Evolutionary conservation across 2,797 vertebrate genomes (phyloP).

Genomic region (Melopsittacus undulatus): DNA sequence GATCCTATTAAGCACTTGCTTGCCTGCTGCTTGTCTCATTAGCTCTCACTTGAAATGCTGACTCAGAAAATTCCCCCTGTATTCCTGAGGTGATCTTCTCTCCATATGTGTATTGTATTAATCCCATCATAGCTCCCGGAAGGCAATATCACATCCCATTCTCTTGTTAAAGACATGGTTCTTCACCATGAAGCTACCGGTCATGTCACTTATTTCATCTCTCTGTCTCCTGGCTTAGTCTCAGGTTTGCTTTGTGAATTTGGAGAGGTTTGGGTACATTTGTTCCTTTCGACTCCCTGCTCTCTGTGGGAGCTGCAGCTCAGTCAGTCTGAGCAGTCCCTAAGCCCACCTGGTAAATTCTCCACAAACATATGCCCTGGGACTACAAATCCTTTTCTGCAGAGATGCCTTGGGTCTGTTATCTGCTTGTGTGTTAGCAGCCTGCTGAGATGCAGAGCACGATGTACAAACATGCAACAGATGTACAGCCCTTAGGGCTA

Average conservation of each 20-base stretch:
- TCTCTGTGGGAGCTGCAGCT: constrained; percentile 5
- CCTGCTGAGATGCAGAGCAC: background rate
- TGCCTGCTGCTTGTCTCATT: background rate
- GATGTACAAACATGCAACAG: background rate
- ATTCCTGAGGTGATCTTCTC: background rate
- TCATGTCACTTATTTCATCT: background rate
- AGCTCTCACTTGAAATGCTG: constrained; percentile 29
- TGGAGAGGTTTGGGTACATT: background rate
- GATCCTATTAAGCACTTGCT: background rate
- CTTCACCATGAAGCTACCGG: background rate
- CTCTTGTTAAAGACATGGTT: background rate
- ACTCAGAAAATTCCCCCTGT: background rate
- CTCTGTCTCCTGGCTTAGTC: background rate
- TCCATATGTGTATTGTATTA: background rate
- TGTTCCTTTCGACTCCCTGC: background rate
- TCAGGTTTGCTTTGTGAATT: background rate
- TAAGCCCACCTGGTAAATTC: constrained; percentile 17
- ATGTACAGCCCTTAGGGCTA: background rate
- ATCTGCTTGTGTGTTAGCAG: background rate
- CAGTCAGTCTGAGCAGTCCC: constrained; percentile 29
- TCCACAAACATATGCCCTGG: background rate
- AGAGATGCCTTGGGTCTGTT: background rate
- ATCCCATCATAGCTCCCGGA: background rate
- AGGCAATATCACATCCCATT: background rate
- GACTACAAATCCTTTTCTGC: constrained; percentile 6